phyloP scores from a whole-genome alignment of 2,113 vertebrate genomes.

The Capra hircus region DNA sequence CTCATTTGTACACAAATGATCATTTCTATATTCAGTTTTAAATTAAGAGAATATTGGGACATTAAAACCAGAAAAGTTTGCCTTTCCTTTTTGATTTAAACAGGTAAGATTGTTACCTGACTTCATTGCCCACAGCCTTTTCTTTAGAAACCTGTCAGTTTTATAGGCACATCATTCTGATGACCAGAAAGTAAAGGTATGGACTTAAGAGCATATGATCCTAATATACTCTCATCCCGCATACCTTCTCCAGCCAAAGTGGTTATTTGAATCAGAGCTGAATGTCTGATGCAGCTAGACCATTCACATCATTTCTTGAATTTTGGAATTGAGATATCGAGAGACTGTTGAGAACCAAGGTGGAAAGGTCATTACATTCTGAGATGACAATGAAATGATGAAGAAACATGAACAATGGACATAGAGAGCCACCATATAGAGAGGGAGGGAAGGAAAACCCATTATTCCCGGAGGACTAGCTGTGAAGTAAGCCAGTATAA shows the following conservation, averaged over 20 bases:
- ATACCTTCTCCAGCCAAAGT: not conserved
- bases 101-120: not conserved
- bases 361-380: not conserved
- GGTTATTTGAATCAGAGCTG: not conserved
- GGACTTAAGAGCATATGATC: not conserved
- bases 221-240: not conserved
- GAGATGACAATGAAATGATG: not conserved
- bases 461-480: not conserved
- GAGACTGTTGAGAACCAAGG: not conserved
- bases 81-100: not conserved
- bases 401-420: not conserved
- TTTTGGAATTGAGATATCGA: not conserved
- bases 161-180: not conserved
- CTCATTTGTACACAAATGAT: not conserved
- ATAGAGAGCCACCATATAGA: not conserved
- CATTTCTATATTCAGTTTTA: not conserved
- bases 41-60: not conserved
- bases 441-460: not conserved
- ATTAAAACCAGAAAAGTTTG: conserved; percentile 16
- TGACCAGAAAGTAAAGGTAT: not conserved
- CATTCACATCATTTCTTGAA: not conserved
- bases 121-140: not conserved
- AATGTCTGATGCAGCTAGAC: not conserved
- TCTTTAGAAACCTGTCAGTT: not conserved
- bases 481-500: not conserved